A percentile compares a stretch with the other conserved stretches of the same genome.
Conservation (phyloP, 2,113 vertebrate genomes). For the Hippocampus abdominalis region DNA sequence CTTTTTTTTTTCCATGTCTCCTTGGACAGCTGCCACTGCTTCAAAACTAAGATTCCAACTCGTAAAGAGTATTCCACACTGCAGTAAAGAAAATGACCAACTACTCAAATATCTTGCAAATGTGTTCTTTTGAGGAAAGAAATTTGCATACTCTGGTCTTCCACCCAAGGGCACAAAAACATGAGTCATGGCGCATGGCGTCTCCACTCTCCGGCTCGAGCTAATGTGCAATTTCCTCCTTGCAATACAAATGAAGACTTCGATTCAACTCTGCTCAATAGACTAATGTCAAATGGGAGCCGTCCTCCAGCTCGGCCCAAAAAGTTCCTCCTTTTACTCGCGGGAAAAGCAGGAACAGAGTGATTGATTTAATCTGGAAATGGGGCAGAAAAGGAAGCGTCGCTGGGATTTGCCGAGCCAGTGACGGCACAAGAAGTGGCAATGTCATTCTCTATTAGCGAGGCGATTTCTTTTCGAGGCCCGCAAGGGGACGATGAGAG, state of each 20-base stretch:
- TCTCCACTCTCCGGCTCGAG: neutral
- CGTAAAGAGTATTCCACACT: neutral
- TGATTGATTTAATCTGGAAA: conserved; percentile 57
- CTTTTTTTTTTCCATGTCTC: neutral
- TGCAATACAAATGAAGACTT: neutral
- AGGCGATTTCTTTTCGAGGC: conserved; percentile 9
- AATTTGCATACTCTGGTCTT: neutral
- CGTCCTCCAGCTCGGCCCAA: conserved; percentile 1
- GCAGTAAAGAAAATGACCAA: neutral
- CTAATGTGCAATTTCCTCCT: neutral
- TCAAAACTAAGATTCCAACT: neutral
- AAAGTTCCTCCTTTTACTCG: conserved; percentile 32
- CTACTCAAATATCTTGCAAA: neutral
- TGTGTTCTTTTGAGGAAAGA: neutral
- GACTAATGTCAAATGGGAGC: neutral
- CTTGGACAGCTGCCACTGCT: neutral
- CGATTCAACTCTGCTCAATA: neutral
- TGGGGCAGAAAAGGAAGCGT: conserved; percentile 58
- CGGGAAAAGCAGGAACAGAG: conserved; percentile 16
- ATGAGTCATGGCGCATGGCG: neutral
- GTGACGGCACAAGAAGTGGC: conserved; percentile 24
- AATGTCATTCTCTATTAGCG: conserved; percentile 41
- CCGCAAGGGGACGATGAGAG: conserved; percentile 28
- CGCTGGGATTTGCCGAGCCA: conserved; percentile 23
- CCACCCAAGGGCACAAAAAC: neutral